These are phyloP conservation scores for Pithys albifrons DNA, from an alignment of 2,113 vertebrate species.

Conservation along the genomic window DNA sequence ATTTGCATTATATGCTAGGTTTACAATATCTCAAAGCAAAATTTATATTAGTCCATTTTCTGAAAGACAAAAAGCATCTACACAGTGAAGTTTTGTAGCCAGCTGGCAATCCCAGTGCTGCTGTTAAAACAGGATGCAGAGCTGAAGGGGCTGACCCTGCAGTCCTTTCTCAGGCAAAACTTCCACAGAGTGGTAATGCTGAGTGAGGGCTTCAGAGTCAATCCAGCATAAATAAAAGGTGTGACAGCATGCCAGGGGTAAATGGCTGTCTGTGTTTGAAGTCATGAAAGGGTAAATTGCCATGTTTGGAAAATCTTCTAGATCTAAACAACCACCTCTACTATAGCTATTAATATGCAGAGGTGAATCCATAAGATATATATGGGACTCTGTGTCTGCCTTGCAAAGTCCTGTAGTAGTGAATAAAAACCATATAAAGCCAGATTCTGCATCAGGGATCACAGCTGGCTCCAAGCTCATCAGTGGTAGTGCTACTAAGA, in stretches of 20 bases:
- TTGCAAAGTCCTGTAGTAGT: background rate
- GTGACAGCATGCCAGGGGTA: background rate
- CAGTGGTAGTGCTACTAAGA: background rate
- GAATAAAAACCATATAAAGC: background rate
- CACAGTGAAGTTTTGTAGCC: background rate
- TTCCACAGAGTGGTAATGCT: background rate
- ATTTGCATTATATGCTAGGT: background rate
- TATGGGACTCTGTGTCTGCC: background rate
- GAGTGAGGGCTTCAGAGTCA: background rate
- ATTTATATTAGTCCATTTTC: background rate
- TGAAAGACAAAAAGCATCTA: background rate
- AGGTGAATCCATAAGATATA: background rate
- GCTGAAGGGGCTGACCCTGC: background rate
- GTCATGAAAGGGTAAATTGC: background rate
- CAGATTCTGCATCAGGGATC: background rate
- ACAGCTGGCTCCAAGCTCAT: background rate
- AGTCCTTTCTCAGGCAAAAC: background rate
- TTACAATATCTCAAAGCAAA: conserved; percentile 9
- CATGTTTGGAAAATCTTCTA: background rate
- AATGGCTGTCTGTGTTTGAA: background rate
- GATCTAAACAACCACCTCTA: background rate
- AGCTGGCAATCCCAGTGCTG: background rate
- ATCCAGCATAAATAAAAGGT: background rate
- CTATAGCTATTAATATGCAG: background rate
- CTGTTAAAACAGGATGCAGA: background rate